These are phyloP conservation scores for Epicampocera succincta DNA, from an alignment of 2,888 invertebrate species.

Conservation along the genomic window DNA sequence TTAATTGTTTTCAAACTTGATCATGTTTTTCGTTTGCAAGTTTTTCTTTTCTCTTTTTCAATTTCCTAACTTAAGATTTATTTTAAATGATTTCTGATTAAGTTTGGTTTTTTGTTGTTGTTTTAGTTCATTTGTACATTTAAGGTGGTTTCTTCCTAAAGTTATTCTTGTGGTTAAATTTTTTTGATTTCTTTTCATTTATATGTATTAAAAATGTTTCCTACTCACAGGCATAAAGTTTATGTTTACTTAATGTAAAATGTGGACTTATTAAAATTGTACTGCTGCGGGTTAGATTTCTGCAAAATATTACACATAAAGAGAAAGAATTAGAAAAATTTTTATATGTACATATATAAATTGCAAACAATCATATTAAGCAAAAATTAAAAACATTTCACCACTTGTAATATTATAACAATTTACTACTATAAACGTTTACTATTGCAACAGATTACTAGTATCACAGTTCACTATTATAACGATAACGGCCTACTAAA, in stretches of 20 bases:
- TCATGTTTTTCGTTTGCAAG: slow-evolving; percentile 32
- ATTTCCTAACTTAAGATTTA: not conserved
- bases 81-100: slow-evolving; percentile 75
- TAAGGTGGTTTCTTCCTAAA: slow-evolving; percentile 62
- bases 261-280: slow-evolving; percentile 94
- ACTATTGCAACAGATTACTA: no score
- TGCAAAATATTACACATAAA: slow-evolving; percentile 78
- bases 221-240: slow-evolving; percentile 87
- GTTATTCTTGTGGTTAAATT: slow-evolving; percentile 32
- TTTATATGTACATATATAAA: no score
- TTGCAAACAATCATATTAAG: no score
- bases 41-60: slow-evolving; percentile 14
- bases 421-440: no score
- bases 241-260: slow-evolving; percentile 94
- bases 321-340: no score
- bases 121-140: slow-evolving; percentile 67
- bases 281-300: slow-evolving; percentile 92
- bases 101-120: slow-evolving; percentile 68
- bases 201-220: slow-evolving; percentile 26
- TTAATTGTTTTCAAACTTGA: slow-evolving; percentile 3
- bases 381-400: no score
- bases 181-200: slow-evolving; percentile 40
- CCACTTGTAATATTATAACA: no score
- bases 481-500: no score
- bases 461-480: no score